Evolutionary conservation across 2,888 invertebrate species (phyloP), one percentile per base, ranked within the genome.

Genomic region (Amphipoea oculea): DNA sequence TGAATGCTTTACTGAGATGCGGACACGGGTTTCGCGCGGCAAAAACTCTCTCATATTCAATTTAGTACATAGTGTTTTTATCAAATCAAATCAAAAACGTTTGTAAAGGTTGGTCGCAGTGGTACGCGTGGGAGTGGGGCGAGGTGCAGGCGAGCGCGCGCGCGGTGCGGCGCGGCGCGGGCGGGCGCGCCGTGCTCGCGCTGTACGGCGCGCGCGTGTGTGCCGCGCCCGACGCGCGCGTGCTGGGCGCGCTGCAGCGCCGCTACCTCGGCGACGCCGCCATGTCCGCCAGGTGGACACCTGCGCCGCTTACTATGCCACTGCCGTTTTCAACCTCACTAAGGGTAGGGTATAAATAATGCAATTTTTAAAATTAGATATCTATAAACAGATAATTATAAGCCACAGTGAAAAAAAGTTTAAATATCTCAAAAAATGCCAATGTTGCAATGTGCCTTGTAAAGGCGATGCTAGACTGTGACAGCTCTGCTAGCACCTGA

Each of bases 41-140:
- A 20, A 29, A 20, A 6, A 12, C 12, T 23, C 7, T 20, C 29
- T 69, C 1, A 42, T n/a, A 67, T 9, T 42, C 2, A 65, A 36
- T 65, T 0, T n/a, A n/a, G 42, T 68, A 45, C 17, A 68, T 9
- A 4, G 42, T 45, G 9, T 42, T 63, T 12, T 20, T 20, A 36
- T 62, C 1, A 29, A 60, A 17, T 62, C 6, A 62, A 29, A 62
- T 62, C 0, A 54, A 40, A 4, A 14, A 3, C 12, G 0, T 17
- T 6, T 7, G 3, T 7, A 3, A 81, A 97, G 97, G 97, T 23
- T 97, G 97, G 97, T 94, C 94, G 74, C 94, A 91, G 6, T 95
- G 95, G 94, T 96, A 97, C 92, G 92, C 92, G 78, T 97, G 97
- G 96, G 96, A 95, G 87, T 97, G 97, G 97, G 95, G 96, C 84